Percentiles rank a stretch among this genome's conserved stretches.
Conservation (phyloP, 2,888 invertebrate species). For the Lordiphosa andalusiaca region DNA sequence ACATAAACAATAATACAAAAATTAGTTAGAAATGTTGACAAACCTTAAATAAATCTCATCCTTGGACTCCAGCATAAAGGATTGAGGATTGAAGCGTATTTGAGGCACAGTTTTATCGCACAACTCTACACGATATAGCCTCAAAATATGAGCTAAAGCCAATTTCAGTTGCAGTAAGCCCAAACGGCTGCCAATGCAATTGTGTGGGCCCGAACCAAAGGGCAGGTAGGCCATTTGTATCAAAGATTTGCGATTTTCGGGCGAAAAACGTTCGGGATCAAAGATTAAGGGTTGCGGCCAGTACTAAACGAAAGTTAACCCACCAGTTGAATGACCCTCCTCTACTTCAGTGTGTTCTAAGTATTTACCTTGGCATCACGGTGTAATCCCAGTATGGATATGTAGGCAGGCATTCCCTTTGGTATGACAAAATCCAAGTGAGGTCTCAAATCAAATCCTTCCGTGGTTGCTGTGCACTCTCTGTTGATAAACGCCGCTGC, state of each 20-base stretch:
- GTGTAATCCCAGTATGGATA: conserved; percentile 76
- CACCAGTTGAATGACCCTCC: too few relatives aligned
- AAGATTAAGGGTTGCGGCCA: conserved; percentile 74
- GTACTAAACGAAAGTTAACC: conserved; percentile 46
- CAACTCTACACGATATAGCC: conserved; percentile 51
- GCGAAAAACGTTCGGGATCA: conserved; percentile 75
- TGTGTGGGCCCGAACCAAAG: conserved; percentile 77
- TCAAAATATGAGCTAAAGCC: conserved; percentile 72
- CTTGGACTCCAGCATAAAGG: conserved; percentile 73
- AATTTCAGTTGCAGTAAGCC: conserved; percentile 75
- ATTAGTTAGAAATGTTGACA: conserved; percentile 6
- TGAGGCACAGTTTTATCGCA: conserved; percentile 56
- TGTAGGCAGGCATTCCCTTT: conserved; percentile 75
- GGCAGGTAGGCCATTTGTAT: conserved; percentile 74
- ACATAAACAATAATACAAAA: neutral
- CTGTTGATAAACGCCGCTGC: conserved; percentile 77
- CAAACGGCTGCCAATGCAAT: conserved; percentile 78
- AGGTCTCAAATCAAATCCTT: conserved; percentile 64
- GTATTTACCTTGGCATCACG: conserved; percentile 71
- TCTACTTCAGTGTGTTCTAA: too few relatives aligned
- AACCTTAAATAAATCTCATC: conserved; percentile 71
- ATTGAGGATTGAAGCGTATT: conserved; percentile 73
- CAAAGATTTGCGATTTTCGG: conserved; percentile 43
- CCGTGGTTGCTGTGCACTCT: conserved; percentile 59
- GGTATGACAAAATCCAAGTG: conserved; percentile 67